phyloP scores from a whole-genome alignment of 2,113 vertebrate species.

The Prunella himalayana region DNA sequence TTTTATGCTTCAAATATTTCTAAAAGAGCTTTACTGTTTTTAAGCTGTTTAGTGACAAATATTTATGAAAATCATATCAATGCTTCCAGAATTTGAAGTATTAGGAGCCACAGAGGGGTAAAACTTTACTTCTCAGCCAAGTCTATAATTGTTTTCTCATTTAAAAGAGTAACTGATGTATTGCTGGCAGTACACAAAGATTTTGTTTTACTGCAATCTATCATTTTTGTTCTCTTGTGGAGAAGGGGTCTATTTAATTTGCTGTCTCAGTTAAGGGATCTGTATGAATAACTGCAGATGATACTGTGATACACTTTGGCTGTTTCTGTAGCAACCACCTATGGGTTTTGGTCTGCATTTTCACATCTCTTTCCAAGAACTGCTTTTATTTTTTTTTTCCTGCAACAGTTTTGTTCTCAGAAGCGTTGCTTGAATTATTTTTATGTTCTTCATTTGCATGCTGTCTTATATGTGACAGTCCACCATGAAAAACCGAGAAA shows the following conservation, averaged over 20 bases:
- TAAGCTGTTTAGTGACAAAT: not conserved
- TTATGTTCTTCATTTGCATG: not conserved
- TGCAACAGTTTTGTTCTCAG: not conserved
- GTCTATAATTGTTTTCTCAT: conserved; percentile 6
- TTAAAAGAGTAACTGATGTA: not conserved
- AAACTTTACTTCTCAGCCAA: not conserved
- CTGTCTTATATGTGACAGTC: not conserved
- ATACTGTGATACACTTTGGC: not conserved
- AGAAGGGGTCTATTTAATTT: not conserved
- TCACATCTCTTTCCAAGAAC: not conserved
- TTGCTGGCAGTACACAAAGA: not conserved
- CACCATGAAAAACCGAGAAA: not conserved
- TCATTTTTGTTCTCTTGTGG: not conserved
- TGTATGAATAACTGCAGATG: not conserved
- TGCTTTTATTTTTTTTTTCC: not conserved
- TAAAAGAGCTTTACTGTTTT: not conserved
- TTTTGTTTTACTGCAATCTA: not conserved
- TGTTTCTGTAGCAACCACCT: conserved; percentile 46
- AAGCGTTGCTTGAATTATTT: not conserved
- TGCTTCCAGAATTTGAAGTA: not conserved
- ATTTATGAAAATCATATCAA: not conserved
- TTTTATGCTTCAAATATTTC: not conserved
- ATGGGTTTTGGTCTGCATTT: not conserved
- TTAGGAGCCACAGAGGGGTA: not conserved
- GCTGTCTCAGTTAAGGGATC: not conserved